phyloP scores from a whole-genome alignment of 2,888 invertebrate species.

The Amphiduros pacificus region DNA sequence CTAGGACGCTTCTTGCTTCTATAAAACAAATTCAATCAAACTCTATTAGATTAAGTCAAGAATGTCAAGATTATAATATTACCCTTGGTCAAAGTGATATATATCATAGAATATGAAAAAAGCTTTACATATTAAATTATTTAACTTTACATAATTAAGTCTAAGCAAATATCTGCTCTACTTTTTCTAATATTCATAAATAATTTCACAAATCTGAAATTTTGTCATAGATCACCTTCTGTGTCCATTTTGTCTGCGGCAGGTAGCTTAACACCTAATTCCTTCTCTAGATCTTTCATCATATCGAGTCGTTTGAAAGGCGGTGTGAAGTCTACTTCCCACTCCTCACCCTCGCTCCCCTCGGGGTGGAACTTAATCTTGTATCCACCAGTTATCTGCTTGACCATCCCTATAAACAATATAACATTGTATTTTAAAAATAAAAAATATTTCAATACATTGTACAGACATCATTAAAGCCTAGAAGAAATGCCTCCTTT shows the following conservation, averaged over 20 bases:
- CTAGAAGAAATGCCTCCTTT: too few species aligned
- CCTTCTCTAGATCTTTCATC: constrained; percentile 86
- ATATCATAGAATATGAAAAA: too few species aligned
- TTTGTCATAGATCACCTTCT: constrained; percentile 42
- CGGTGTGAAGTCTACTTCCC: constrained; percentile 93
- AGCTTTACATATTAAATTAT: background rate
- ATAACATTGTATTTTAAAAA: too few species aligned
- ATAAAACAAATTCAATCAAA: constrained; percentile 17
- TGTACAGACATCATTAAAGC: too few species aligned
- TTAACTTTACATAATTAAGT: background rate
- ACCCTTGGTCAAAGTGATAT: too few species aligned
- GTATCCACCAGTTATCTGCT: constrained; percentile 85
- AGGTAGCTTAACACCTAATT: constrained; percentile 65
- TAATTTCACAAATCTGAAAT: background rate
- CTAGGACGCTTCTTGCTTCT: constrained; percentile 67
- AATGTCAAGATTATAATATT: too few species aligned
- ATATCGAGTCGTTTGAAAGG: constrained; percentile 92
- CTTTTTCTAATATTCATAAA: background rate
- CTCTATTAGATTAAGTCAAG: background rate
- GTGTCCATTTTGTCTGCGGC: constrained; percentile 55
- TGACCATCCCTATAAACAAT: constrained; percentile 76
- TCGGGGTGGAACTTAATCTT: constrained; percentile 88
- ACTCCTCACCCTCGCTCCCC: constrained; percentile 75
- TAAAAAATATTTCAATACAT: too few species aligned
- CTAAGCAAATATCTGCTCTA: background rate